phyloP scores from a whole-genome alignment of 2,797 vertebrate species.

The Antennarius maculatus region DNA sequence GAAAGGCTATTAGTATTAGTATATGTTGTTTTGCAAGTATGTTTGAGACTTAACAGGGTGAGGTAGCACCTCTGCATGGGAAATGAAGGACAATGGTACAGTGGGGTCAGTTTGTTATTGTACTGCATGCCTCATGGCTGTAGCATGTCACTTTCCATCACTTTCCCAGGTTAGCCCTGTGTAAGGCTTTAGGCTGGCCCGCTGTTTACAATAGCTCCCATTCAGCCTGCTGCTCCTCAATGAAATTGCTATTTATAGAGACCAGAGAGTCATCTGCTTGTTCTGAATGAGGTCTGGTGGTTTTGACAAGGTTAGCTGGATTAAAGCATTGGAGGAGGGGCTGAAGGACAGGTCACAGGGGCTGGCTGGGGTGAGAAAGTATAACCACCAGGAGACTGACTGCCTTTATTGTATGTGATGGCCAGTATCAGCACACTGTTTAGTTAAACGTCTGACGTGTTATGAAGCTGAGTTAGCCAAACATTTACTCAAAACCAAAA shows the following conservation, averaged over 20 bases:
- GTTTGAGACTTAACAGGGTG: conserved; percentile 1
- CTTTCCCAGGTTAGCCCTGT: conserved; percentile 76
- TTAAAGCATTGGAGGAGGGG: conserved; percentile 62
- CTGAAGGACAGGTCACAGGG: conserved; percentile 74
- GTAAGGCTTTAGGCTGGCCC: conserved; percentile 70
- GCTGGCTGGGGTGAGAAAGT: conserved; percentile 65
- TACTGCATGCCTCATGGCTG: conserved; percentile 56
- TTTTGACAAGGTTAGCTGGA: conserved; percentile 83
- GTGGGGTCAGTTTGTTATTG: conserved; percentile 67
- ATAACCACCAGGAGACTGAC: conserved; percentile 58
- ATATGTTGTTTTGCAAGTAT: conserved; percentile 10
- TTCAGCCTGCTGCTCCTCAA: conserved; percentile 81
- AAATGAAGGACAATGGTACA: conserved; percentile 46
- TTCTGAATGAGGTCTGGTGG: conserved; percentile 81
- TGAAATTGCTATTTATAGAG: conserved; percentile 84
- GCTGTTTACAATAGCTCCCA: conserved; percentile 80
- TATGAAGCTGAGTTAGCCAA: conserved; percentile 67
- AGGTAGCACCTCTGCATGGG: conserved; percentile 41
- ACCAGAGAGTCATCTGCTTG: conserved; percentile 79
- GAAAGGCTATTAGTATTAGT: conserved; percentile 16
- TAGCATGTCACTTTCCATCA: conserved; percentile 75
- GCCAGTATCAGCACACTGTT: conserved; percentile 63
- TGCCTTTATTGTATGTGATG: conserved; percentile 61
- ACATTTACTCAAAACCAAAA: conserved; percentile 71
- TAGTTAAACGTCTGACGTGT: conserved; percentile 66